Conservation (phyloP, 2,797 vertebrate species). For the Falco peregrinus region DNA sequence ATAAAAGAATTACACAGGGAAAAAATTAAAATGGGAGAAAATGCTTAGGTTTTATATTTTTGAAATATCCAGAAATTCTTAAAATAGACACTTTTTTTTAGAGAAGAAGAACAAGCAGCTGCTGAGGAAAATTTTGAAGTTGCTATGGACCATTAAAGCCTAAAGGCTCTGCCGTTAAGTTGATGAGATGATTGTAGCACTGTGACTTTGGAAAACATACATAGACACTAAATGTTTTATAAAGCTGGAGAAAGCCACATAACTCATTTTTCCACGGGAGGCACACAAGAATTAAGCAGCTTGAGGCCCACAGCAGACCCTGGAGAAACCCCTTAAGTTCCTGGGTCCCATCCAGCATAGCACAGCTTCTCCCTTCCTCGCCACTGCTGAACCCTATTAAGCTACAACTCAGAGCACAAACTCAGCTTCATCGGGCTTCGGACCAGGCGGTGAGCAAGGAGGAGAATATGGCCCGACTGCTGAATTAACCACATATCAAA, state of each 20-base stretch:
- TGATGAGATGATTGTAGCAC: background rate
- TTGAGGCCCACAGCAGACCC: background rate
- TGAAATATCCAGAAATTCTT: background rate
- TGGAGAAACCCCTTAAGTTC: background rate
- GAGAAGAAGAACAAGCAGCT: background rate
- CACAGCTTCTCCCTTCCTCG: background rate
- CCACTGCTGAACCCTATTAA: background rate
- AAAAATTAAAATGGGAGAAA: background rate
- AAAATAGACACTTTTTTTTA: background rate
- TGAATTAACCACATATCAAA: background rate
- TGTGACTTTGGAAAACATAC: background rate
- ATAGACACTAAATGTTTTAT: background rate
- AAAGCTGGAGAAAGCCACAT: background rate
- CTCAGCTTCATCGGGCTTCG: background rate
- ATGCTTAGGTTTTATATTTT: fast-evolving
- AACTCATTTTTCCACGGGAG: background rate
- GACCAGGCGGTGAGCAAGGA: background rate
- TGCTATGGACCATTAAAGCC: background rate
- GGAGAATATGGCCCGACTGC: fast-evolving
- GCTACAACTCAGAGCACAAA: background rate
- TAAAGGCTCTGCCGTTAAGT: fast-evolving
- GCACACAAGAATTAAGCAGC: background rate
- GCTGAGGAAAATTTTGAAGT: background rate
- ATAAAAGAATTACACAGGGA: background rate
- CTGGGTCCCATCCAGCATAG: background rate